These are phyloP conservation scores for Sternotherus odoratus DNA, from an alignment of 2,797 vertebrate genomes.

Conservation along the genomic window DNA sequence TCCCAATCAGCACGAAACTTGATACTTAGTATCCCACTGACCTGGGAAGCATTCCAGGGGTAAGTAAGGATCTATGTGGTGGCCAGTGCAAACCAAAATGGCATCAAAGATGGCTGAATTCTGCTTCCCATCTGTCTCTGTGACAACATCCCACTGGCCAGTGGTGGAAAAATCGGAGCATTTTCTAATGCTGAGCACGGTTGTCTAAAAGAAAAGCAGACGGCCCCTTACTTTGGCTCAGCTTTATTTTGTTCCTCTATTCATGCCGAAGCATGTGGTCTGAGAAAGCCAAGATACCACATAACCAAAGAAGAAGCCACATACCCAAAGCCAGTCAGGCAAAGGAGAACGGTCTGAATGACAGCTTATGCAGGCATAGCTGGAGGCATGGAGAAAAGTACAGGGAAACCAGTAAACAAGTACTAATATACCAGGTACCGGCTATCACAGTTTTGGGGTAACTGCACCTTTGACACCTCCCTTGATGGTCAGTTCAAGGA, in stretches of 20 bases:
- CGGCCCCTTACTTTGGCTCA: neutral
- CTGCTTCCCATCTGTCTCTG: slow-evolving; percentile 72
- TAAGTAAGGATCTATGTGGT: slow-evolving; percentile 85
- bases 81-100: slow-evolving; percentile 88
- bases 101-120: slow-evolving; percentile 85
- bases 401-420: neutral
- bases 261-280: neutral
- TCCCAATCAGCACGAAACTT: neutral
- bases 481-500: neutral
- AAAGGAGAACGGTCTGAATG: too few species aligned
- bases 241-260: neutral
- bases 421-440: neutral
- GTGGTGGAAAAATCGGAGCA: slow-evolving; percentile 80
- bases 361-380: neutral
- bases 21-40: slow-evolving; percentile 52
- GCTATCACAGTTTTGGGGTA: neutral
- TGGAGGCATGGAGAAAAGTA: neutral
- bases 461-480: too few species aligned
- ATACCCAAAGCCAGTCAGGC: neutral
- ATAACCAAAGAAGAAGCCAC: neutral
- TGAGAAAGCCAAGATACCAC: neutral
- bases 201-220: slow-evolving; percentile 80
- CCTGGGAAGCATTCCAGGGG: slow-evolving; percentile 90
- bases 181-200: slow-evolving; percentile 81
- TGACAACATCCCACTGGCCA: slow-evolving; percentile 88